Evolutionary conservation across 2,888 invertebrate species (phyloP).

Genomic region (Ormyrus rosae): DNA sequence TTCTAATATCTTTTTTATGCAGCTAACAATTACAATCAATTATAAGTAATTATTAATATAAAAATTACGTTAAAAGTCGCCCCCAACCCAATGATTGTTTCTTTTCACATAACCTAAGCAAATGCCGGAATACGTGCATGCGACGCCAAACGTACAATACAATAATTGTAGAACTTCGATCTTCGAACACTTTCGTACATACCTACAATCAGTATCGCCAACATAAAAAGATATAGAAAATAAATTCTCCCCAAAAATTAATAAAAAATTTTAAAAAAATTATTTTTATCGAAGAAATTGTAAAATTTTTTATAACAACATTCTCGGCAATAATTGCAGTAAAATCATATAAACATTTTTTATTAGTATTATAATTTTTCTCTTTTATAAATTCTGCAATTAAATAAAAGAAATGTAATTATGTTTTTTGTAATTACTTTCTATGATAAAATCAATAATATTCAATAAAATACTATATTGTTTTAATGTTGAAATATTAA

Average conservation of each 20-base stretch:
- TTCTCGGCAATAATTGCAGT: no score
- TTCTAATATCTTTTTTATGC: not conserved
- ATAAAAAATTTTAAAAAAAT: not conserved
- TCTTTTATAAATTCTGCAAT: no score
- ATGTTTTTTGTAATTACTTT: no score
- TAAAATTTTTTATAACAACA: no score
- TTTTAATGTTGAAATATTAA: no score
- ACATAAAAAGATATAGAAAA: constrained; percentile 1
- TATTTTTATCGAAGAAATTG: not conserved
- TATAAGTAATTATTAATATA: constrained; percentile 1
- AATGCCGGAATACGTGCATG: not conserved
- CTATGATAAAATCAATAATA: no score
- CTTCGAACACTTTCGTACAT: no score
- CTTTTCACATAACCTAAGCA: constrained; percentile 37
- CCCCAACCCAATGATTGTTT: not conserved
- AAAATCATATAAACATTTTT: no score
- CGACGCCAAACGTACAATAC: not conserved
- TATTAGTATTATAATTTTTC: no score
- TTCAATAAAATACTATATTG: no score
- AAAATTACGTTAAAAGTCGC: constrained; percentile 2
- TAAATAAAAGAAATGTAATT: no score
- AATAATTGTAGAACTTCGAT: no score
- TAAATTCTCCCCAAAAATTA: not conserved
- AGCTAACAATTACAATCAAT: constrained; percentile 19
- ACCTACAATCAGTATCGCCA: not conserved